A percentile compares a stretch with the other conserved stretches of the same genome.
Conservation (phyloP, 1,140 invertebrate genomes). For the Drosophila mayri region DNA sequence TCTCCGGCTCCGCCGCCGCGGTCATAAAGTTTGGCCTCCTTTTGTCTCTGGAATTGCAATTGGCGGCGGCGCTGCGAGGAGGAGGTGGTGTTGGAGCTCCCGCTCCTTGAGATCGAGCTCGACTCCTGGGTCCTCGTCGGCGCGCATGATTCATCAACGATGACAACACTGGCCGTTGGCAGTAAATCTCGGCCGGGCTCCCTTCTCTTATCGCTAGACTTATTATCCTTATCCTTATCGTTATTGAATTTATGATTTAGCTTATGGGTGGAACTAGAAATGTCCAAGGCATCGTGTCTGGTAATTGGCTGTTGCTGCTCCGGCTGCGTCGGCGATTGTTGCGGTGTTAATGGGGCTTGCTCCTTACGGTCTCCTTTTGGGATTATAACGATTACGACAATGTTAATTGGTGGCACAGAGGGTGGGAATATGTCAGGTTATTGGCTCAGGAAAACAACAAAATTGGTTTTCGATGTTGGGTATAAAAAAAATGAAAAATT, state of each 20-base stretch:
- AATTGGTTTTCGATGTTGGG: conserved; percentile 11
- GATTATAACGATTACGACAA: conserved; percentile 6
- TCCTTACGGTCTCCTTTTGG: conserved; percentile 70
- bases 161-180: conserved; percentile 41
- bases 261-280: conserved; percentile 72
- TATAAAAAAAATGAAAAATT: background rate
- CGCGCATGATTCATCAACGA: conserved; percentile 69
- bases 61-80: conserved; percentile 67
- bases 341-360: conserved; percentile 66
- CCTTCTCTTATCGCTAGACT: conserved; percentile 44
- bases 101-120: conserved; percentile 25
- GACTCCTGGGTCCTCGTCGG: conserved; percentile 32
- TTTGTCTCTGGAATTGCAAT: conserved; percentile 71
- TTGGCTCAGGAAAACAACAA: conserved; percentile 22
- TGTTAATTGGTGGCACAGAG: background rate
- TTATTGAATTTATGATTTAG: conserved; percentile 75
- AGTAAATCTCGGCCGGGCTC: conserved; percentile 56
- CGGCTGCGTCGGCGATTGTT: conserved; percentile 37
- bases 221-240: conserved; percentile 61
- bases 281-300: conserved; percentile 73
- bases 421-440: conserved; percentile 24
- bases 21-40: conserved; percentile 73
- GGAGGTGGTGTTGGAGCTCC: conserved; percentile 32
- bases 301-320: conserved; percentile 53
- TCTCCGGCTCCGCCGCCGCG: conserved; percentile 53